A percentile compares a stretch with the other conserved stretches of the same genome.
These are phyloP conservation scores for Eptatretus atami DNA, from an alignment of 2,797 vertebrate species.

Conservation along the genomic window DNA sequence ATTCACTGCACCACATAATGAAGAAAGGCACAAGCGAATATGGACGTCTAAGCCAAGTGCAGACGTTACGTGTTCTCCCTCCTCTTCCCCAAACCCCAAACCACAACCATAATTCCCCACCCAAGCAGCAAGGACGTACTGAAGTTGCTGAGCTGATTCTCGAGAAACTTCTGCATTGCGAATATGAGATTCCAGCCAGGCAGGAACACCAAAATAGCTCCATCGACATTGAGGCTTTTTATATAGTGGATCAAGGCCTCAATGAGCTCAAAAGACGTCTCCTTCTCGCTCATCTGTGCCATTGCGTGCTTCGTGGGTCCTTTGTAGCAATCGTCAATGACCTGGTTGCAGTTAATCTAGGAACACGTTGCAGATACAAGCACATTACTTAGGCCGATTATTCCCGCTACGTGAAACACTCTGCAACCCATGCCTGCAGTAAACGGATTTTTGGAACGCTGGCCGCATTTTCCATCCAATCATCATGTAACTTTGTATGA, in stretches of 20 bases:
- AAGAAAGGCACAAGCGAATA: neutral
- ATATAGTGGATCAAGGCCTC: constrained; percentile 60
- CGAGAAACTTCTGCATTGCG: constrained; percentile 69
- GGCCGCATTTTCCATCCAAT: too few relatives aligned
- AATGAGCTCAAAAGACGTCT: constrained; percentile 70
- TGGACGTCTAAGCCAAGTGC: neutral
- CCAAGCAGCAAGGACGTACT: too few relatives aligned
- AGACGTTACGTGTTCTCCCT: neutral
- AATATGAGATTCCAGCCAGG: constrained; percentile 90
- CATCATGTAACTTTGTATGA: too few relatives aligned
- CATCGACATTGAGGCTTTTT: constrained; percentile 41
- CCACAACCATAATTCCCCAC: too few relatives aligned
- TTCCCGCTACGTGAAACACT: too few relatives aligned
- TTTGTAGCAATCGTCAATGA: constrained; percentile 39
- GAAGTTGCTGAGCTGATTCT: constrained; percentile 24
- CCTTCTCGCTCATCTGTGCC: constrained; percentile 57
- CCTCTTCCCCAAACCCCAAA: neutral
- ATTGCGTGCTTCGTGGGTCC: constrained; percentile 41
- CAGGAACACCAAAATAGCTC: constrained; percentile 60
- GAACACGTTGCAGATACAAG: too few relatives aligned
- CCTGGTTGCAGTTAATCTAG: constrained; percentile 53
- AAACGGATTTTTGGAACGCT: too few relatives aligned
- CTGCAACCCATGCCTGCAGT: too few relatives aligned
- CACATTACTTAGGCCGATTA: too few relatives aligned
- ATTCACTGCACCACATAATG: neutral